A percentile compares a stretch with the other conserved stretches of the same genome.
These are phyloP conservation scores for Chrysolina haemoptera DNA, from an alignment of 2,888 invertebrate genomes.

Conservation along the genomic window DNA sequence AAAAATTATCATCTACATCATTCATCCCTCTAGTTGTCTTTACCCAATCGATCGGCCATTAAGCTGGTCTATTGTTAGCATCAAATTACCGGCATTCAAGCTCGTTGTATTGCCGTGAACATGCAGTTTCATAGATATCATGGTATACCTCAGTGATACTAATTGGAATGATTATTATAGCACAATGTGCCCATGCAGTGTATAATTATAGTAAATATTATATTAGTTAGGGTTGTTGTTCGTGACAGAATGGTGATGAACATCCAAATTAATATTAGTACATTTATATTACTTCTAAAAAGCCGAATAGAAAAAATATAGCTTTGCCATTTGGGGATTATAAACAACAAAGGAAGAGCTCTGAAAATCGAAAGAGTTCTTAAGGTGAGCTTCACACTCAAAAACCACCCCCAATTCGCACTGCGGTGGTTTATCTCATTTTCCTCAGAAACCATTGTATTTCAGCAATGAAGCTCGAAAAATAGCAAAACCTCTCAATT, in stretches of 20 bases:
- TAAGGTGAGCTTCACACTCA: too few species aligned
- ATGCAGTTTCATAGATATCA: not conserved
- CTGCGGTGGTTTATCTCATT: too few species aligned
- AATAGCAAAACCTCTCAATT: too few species aligned
- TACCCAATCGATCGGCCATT: not conserved
- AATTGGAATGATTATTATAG: not conserved
- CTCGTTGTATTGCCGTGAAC: not conserved
- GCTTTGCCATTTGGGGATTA: too few species aligned
- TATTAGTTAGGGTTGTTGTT: not conserved
- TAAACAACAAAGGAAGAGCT: too few species aligned
- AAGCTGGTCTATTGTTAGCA: not conserved
- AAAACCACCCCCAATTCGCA: too few species aligned
- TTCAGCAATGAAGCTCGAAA: too few species aligned
- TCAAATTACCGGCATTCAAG: not conserved
- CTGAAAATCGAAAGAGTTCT: too few species aligned
- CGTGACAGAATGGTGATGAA: not conserved
- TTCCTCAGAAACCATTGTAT: too few species aligned
- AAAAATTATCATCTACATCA: not conserved
- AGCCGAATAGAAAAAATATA: too few species aligned
- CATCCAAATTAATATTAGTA: conserved; percentile 4
- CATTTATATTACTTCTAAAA: too few species aligned
- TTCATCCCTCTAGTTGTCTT: not conserved
- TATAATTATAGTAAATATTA: not conserved
- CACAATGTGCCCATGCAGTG: not conserved
- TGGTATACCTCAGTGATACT: not conserved